phyloP scores from a whole-genome alignment of 1,140 invertebrate species.

The Acromyrmex heyeri region DNA sequence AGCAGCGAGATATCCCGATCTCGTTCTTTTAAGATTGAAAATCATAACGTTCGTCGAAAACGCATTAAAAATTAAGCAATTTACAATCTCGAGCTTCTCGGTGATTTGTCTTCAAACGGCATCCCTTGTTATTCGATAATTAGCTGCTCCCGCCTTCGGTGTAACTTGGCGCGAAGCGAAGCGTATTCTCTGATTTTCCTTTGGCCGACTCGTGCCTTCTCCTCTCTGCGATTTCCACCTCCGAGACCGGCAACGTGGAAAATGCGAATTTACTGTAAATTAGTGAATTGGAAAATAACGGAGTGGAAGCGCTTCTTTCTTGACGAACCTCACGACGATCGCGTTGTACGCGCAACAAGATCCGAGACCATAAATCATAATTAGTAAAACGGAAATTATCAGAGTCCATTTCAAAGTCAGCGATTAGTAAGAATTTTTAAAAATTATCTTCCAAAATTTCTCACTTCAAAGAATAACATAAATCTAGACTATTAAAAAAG shows the following conservation, averaged over 20 bases:
- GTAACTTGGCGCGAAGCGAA: constrained; percentile 46
- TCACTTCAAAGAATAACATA: neutral
- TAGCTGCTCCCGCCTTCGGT: constrained; percentile 40
- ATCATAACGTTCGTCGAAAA: neutral
- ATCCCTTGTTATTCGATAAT: constrained; percentile 72
- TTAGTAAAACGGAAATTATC: constrained; percentile 21
- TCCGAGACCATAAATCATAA: constrained; percentile 50
- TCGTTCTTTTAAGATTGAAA: neutral
- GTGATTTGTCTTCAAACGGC: constrained; percentile 49
- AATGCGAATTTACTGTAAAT: constrained; percentile 72
- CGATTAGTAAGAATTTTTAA: neutral
- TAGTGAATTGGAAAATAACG: constrained; percentile 73
- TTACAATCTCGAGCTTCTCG: constrained; percentile 33
- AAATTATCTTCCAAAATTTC: neutral
- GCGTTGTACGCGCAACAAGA: constrained; percentile 53
- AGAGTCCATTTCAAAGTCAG: neutral
- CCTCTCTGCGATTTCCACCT: neutral
- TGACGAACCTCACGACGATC: constrained; percentile 36
- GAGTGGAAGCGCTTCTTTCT: constrained; percentile 63
- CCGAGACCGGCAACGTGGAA: constrained; percentile 57
- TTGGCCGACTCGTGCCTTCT: constrained; percentile 21
- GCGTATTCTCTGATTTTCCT: constrained; percentile 47
- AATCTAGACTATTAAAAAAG: neutral
- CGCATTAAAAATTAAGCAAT: constrained; percentile 58
- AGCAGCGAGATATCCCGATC: neutral